A percentile compares a stretch with the other conserved stretches of the same genome.
Evolutionary conservation across 1,140 invertebrate genomes (phyloP).

Genomic region (Trissolcus basalis): DNA sequence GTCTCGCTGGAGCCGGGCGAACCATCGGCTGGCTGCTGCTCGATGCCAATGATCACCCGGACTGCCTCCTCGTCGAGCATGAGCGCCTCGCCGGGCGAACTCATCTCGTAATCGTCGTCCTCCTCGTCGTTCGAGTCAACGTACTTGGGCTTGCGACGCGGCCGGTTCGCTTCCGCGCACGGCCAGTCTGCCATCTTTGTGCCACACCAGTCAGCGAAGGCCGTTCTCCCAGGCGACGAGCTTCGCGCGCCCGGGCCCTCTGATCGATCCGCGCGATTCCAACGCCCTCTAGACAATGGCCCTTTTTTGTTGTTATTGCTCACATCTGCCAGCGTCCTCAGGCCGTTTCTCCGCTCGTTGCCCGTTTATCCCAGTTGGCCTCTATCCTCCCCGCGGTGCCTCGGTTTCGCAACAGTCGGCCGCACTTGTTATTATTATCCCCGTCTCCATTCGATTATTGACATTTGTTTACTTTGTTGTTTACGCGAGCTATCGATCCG

Average conservation of each 20-base stretch:
- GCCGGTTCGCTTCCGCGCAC: slow-evolving; percentile 37
- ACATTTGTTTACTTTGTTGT: neutral
- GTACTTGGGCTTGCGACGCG: slow-evolving; percentile 42
- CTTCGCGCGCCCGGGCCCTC: slow-evolving; percentile 4
- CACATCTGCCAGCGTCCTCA: too few relatives aligned
- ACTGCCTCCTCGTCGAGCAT: slow-evolving; percentile 39
- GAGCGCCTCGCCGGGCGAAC: slow-evolving; percentile 25
- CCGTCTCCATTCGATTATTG: too few relatives aligned
- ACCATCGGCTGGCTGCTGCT: slow-evolving; percentile 6
- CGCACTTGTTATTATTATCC: too few relatives aligned
- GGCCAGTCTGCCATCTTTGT: slow-evolving; percentile 46
- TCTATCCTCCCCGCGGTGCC: too few relatives aligned
- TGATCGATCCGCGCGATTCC: neutral
- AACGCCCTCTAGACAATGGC: too few relatives aligned
- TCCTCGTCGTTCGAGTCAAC: slow-evolving; percentile 49
- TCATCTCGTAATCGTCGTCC: slow-evolving; percentile 44
- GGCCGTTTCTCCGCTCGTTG: too few relatives aligned
- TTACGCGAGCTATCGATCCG: neutral
- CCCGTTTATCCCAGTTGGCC: too few relatives aligned
- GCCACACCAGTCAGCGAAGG: slow-evolving; percentile 2
- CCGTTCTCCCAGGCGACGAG: slow-evolving; percentile 23
- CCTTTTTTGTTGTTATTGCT: too few relatives aligned
- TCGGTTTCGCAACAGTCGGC: too few relatives aligned
- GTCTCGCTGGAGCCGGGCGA: slow-evolving; percentile 4
- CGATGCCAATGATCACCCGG: slow-evolving; percentile 30